Evolutionary conservation across 2,888 invertebrate genomes (phyloP), one percentile per base, ranked within the genome.

Genomic region (Oegoconia quadripuncta): DNA sequence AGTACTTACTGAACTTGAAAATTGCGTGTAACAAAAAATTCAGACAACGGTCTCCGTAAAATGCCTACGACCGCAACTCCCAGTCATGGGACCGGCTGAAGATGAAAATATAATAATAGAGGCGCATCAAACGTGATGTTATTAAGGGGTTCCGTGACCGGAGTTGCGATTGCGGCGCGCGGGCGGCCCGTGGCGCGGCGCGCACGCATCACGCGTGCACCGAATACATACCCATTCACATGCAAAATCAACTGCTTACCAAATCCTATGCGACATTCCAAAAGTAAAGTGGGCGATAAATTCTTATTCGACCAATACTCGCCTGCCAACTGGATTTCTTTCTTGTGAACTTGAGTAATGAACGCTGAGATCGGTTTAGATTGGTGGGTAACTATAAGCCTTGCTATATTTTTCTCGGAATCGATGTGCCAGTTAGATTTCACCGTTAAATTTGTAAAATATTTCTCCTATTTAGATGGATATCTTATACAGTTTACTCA

Each of bases 61-160:
- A 59, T 64, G 59, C 57, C 12, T 55, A 54, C 61, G 61, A 65
- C 58, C 72, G 44, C 70, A 67, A 65, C 64, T 73, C 72, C 70
- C 77, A 73, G 81, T 73, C 74, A 55, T 74, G 84, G 81, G 84
- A 80, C 81, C 70, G 61, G 53, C 71, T 69, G 80, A 70, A 82
- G 82, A 83, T 80, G 82, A 83, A 81, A 87, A 86, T 84, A 86
- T 84, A 87, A 84, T 86, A 87, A 86, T 86, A 81, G 86, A 83
- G 83, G 79, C 78, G 77, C 82, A 88, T 88, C 84, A 87, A 86
- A 88, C 88, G 88, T 87, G 88, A 87, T 78, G 84, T 88, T 87
- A 87, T 87, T 86, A 87, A 78, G 72, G 71, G 70, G 61, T 67
- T 74, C 72, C 86, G 88, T 87, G 86, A 81, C 81, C 68, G 61